Evolutionary conservation across 2,888 invertebrate genomes (phyloP).

Genomic region (Scaptomyza flava): DNA sequence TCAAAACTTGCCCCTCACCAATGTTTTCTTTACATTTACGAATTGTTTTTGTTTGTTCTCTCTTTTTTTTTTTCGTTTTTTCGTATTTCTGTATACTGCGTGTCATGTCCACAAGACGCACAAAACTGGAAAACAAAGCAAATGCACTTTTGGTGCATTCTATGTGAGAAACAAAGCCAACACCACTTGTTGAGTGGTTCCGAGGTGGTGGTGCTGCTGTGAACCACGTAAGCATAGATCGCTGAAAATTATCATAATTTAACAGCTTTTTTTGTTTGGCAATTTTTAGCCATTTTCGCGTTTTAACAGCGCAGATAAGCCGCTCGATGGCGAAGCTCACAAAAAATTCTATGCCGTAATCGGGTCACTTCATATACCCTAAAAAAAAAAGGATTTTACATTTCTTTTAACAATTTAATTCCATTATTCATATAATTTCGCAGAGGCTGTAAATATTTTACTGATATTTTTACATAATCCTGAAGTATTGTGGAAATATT

Average conservation of each 20-base stretch:
- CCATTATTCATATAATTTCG: background rate
- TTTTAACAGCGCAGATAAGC: background rate
- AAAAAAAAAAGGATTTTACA: no score
- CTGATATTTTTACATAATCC: no score
- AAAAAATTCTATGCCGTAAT: background rate
- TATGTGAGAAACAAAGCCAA: slow-evolving; percentile 20
- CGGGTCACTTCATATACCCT: background rate
- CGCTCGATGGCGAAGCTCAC: background rate
- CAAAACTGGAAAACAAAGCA: slow-evolving; percentile 23
- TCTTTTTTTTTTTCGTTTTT: background rate
- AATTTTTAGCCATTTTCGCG: slow-evolving; percentile 22
- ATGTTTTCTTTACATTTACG: slow-evolving; percentile 68
- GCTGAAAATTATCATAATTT: slow-evolving; percentile 56
- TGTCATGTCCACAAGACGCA: slow-evolving; percentile 61
- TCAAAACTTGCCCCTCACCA: slow-evolving; percentile 72
- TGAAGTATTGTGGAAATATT: no score
- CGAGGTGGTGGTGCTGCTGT: no score
- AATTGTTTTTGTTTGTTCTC: slow-evolving; percentile 41
- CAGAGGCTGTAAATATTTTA: no score
- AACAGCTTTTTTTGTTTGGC: slow-evolving; percentile 30
- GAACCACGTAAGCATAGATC: slow-evolving; percentile 22
- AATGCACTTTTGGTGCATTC: slow-evolving; percentile 59
- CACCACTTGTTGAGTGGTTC: slow-evolving; percentile 63
- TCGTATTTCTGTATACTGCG: slow-evolving; percentile 16
- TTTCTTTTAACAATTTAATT: background rate